Base-by-base conservation (phyloP, 2,797 vertebrate species). In the Sebastiscus albofasciatus region DNA sequence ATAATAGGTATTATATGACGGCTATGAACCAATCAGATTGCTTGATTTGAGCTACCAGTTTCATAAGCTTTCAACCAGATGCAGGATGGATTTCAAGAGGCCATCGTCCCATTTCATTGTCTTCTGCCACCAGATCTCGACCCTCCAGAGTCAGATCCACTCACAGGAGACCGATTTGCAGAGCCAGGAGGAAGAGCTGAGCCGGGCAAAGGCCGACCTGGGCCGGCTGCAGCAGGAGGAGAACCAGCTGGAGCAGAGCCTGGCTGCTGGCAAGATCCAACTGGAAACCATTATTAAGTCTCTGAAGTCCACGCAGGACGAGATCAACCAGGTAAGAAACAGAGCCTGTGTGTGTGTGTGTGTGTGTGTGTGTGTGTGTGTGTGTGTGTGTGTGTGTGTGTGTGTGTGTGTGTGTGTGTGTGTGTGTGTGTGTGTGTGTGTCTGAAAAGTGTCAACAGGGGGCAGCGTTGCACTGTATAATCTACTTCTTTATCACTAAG, bases 281-380 rank as follows among this genome's bases (percentile, higher is more conserved):
- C 96, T 99, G 58, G 98, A 99, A 84, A 99, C 98, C 72, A 99
- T 99, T 87, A 98, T 99, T 77, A 98, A 97, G 87, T 99, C 98
- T n/a, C 91, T 99, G 69, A 97, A 97, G 85, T 97, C 97, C 67
- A 99, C 98, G 0, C 98, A 99, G 81, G 98, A 99, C 0, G 98
- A 99, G 92, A 99, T 99, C 88, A 98, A 97, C 89, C 98, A 99
- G 98, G 98, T 99, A 90, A 4, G 33, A 60, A 34, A n/a, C 2
- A 7, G 6, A 1, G n/a, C 18, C 10, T 80, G 46, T 65, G 34
- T 80, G 26, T 24, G 8, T 18, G 14, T 42, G 61, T 72, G 46
- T 46, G 54, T 73, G 29, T 22, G 20, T 20, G 26, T 33, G 46
- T 39, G 6, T 75, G 55, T 36, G 42, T 68, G 29, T 18, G 16